A percentile compares a stretch with the other conserved stretches of the same genome.
These are phyloP conservation scores for Eulithis testata DNA, from an alignment of 2,888 invertebrate species.

Conservation along the genomic window DNA sequence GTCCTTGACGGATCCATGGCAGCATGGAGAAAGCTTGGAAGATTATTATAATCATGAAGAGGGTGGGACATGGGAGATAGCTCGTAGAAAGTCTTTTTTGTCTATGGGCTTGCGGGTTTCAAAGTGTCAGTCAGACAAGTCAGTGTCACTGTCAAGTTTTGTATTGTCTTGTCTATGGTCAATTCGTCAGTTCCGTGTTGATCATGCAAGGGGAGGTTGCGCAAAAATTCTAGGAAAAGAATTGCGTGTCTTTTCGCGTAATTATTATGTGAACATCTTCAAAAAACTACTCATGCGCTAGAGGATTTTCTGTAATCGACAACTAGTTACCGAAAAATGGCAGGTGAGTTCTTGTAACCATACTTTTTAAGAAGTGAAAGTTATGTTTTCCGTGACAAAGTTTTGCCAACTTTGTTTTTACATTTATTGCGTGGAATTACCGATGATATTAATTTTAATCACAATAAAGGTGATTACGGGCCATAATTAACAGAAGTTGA, in stretches of 20 bases:
- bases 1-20: too few species aligned
- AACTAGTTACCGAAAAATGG: slow-evolving; percentile 48
- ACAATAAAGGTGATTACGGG: slow-evolving; percentile 8
- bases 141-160: slow-evolving; percentile 1
- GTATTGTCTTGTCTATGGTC: slow-evolving; percentile 31
- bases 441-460: slow-evolving; percentile 2
- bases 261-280: slow-evolving; percentile 59
- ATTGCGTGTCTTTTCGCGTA: slow-evolving; percentile 56
- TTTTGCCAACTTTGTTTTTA: slow-evolving; percentile 1
- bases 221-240: slow-evolving; percentile 52
- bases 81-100: not conserved
- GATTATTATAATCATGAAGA: too few species aligned
- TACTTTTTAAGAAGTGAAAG: slow-evolving; percentile 66
- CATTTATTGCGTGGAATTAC: slow-evolving; percentile 4
- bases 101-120: not conserved
- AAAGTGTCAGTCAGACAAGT: not conserved
- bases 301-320: slow-evolving; percentile 58
- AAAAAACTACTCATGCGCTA: slow-evolving; percentile 51
- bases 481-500: slow-evolving; percentile 8
- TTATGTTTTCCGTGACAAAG: slow-evolving; percentile 39
- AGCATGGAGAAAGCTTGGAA: too few species aligned
- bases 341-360: slow-evolving; percentile 57
- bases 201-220: slow-evolving; percentile 58
- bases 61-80: too few species aligned
- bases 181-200: slow-evolving; percentile 57